Evolutionary conservation across 2,797 vertebrate genomes (phyloP).

Genomic region (Cuniculus paca): DNA sequence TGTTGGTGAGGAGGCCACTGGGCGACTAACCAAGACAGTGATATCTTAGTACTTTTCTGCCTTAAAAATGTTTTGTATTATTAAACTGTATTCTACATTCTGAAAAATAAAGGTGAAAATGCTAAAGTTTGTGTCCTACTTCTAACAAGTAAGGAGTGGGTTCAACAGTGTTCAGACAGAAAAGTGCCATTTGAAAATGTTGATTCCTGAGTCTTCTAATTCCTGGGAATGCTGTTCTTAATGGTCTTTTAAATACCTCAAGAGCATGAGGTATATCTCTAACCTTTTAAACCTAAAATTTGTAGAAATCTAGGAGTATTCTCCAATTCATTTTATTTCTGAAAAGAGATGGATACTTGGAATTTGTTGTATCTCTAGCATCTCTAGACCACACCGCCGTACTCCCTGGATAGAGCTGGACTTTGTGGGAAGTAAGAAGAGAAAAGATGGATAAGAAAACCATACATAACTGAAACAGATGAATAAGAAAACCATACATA

Average conservation of each 20-base stretch:
- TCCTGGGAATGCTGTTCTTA: neutral
- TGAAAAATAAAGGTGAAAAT: slow-evolving; percentile 23
- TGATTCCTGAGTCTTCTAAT: neutral
- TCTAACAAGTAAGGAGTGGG: neutral
- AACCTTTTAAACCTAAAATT: neutral
- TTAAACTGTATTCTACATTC: neutral
- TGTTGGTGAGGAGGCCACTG: neutral
- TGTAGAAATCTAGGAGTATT: neutral
- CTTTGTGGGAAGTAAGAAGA: neutral
- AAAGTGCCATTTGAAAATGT: neutral
- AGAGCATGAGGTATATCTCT: neutral
- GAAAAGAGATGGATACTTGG: neutral
- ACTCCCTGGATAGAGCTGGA: neutral
- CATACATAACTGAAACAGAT: neutral
- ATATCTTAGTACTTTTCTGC: neutral
- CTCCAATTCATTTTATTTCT: neutral
- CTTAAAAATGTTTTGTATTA: neutral
- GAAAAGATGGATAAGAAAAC: neutral
- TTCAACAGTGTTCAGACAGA: neutral
- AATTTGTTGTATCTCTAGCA: neutral
- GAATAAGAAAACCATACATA: neutral
- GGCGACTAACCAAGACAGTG: neutral
- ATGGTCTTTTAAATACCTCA: neutral
- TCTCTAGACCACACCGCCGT: neutral
- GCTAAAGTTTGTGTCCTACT: neutral